phyloP scores from a whole-genome alignment of 2,797 vertebrate genomes.

The Phrynocephalus vlangalii region DNA sequence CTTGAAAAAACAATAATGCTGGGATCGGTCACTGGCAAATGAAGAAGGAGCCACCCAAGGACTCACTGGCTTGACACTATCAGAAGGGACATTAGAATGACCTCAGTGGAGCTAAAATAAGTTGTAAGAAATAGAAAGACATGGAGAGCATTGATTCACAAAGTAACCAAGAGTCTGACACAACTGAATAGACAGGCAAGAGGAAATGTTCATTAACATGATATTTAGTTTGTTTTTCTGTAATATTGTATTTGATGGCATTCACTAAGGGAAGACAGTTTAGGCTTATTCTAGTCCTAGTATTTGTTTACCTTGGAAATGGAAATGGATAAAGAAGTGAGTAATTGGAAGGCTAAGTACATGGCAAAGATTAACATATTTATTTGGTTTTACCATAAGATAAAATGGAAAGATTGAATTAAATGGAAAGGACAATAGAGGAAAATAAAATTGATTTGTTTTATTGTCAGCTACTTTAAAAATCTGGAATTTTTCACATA shows the following conservation, averaged over 20 bases:
- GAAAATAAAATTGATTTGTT: neutral
- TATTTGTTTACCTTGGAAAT: constrained; percentile 82
- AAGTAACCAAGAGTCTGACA: too few species aligned
- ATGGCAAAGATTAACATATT: constrained; percentile 63
- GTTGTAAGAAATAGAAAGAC: too few species aligned
- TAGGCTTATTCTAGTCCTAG: constrained; percentile 69
- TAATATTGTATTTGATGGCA: constrained; percentile 50
- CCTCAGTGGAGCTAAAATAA: too few species aligned
- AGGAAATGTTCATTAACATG: neutral
- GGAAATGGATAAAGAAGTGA: constrained; percentile 50
- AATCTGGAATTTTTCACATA: neutral
- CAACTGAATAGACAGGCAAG: too few species aligned
- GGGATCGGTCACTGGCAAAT: too few species aligned
- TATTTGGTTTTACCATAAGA: constrained; percentile 37
- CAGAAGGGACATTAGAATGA: too few species aligned
- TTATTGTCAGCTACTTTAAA: neutral
- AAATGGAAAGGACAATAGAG: constrained; percentile 49
- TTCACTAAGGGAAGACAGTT: too few species aligned
- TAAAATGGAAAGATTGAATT: constrained; percentile 34
- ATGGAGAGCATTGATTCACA: too few species aligned
- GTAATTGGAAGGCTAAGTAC: constrained; percentile 54
- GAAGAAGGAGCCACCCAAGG: too few species aligned
- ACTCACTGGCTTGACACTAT: too few species aligned
- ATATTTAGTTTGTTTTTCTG: constrained; percentile 15
- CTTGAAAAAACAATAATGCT: too few species aligned